phyloP scores from a whole-genome alignment of 2,888 invertebrate species.

The Himalopsyche kuldschensis region DNA sequence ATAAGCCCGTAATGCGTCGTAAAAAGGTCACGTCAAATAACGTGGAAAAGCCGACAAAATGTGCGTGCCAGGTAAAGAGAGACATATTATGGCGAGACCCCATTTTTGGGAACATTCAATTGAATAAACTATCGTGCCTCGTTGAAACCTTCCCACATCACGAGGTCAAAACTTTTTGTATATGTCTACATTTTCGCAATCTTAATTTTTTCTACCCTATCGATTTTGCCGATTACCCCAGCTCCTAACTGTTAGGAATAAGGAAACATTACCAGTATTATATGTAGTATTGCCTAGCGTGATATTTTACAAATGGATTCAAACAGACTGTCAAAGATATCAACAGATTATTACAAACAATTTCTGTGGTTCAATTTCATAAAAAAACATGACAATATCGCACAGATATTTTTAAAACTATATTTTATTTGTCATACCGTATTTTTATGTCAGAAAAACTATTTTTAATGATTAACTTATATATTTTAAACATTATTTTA shows the following conservation, averaged over 20 bases:
- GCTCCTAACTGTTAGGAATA: background rate
- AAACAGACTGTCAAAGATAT: no score
- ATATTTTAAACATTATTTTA: no score
- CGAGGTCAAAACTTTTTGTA: background rate
- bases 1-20: constrained; percentile 1
- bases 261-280: background rate
- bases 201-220: background rate
- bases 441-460: no score
- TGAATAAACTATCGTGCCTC: background rate
- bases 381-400: no score
- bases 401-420: no score
- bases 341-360: no score
- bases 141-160: background rate
- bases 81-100: constrained; percentile 9
- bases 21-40: constrained; percentile 17
- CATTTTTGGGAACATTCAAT: constrained; percentile 9
- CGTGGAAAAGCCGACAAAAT: background rate
- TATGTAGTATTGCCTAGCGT: no score
- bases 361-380: no score
- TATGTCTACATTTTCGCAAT: background rate
- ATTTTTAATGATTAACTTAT: no score
- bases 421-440: no score
- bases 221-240: background rate
- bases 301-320: no score
- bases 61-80: constrained; percentile 5